Evolutionary conservation across 2,113 vertebrate genomes (phyloP).

Genomic region (Manacus vitellinus): DNA sequence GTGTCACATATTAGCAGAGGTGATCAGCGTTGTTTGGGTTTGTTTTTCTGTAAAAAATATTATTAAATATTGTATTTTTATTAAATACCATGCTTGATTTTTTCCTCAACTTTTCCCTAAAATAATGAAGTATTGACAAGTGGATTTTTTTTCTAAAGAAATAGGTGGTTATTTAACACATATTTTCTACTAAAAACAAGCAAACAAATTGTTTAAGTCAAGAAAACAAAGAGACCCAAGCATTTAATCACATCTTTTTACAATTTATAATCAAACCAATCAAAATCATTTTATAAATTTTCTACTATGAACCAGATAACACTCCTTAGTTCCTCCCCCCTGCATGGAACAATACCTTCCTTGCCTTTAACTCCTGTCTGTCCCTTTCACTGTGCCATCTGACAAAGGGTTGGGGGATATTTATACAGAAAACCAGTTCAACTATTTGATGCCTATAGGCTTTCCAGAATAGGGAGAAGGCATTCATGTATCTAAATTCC

Average conservation of each 20-base stretch:
- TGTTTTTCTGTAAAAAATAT: background rate
- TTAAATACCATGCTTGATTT: background rate
- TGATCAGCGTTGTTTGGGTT: background rate
- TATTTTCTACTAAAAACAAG: background rate
- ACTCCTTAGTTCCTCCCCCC: background rate
- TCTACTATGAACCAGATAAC: background rate
- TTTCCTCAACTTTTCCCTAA: background rate
- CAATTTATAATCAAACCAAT: background rate
- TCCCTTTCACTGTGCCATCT: background rate
- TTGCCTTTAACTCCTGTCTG: background rate
- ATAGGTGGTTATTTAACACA: background rate
- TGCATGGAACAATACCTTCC: background rate
- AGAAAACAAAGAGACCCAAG: background rate
- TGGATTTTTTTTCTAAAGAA: background rate
- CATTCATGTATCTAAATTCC: background rate
- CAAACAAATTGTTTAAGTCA: background rate
- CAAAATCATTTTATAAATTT: background rate
- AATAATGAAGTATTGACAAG: background rate
- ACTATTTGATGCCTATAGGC: background rate
- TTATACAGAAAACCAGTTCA: background rate
- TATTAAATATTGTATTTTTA: background rate
- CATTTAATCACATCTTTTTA: background rate
- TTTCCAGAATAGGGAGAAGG: background rate
- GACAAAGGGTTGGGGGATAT: background rate
- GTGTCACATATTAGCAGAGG: background rate